Evolutionary conservation across 2,888 invertebrate species (phyloP).

Genomic region (Autographa gamma): DNA sequence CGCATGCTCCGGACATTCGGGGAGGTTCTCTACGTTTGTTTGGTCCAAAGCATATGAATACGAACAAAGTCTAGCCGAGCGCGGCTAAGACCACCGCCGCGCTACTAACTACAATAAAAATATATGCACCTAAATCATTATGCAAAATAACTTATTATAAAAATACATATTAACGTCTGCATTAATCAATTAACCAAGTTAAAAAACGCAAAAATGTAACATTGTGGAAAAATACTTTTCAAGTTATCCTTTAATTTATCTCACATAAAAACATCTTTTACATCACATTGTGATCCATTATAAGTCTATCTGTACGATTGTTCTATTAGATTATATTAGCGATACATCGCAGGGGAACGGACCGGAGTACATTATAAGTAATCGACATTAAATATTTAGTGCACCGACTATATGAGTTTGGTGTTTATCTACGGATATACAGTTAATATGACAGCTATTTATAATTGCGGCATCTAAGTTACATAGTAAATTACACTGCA

Average conservation of each 20-base stretch:
- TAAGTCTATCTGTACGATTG: slow-evolving; percentile 76
- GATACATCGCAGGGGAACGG: slow-evolving; percentile 62
- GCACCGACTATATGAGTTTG: slow-evolving; percentile 65
- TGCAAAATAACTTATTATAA: slow-evolving; percentile 80
- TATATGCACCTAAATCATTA: slow-evolving; percentile 76
- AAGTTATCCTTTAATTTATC: slow-evolving; percentile 84
- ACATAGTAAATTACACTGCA: slow-evolving; percentile 69
- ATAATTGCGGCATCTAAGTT: slow-evolving; percentile 64
- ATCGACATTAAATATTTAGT: slow-evolving; percentile 64
- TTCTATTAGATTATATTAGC: slow-evolving; percentile 67
- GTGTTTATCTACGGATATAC: slow-evolving; percentile 57
- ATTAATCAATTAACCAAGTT: slow-evolving; percentile 80
- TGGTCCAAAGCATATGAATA: slow-evolving; percentile 23
- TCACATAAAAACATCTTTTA: slow-evolving; percentile 86
- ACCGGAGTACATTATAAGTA: slow-evolving; percentile 64
- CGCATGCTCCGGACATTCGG: background rate
- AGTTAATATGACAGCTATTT: slow-evolving; percentile 64
- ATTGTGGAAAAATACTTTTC: slow-evolving; percentile 87
- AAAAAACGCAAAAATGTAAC: slow-evolving; percentile 83
- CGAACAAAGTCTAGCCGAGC: slow-evolving; percentile 46
- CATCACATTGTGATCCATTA: slow-evolving; percentile 85
- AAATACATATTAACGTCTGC: slow-evolving; percentile 77
- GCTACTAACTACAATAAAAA: slow-evolving; percentile 64
- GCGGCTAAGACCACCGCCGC: slow-evolving; percentile 39
- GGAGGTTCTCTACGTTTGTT: slow-evolving; percentile 6